A percentile compares a stretch with the other conserved stretches of the same genome.
Evolutionary conservation across 2,113 vertebrate genomes (phyloP).

Genomic region (Odobenus rosmarus): DNA sequence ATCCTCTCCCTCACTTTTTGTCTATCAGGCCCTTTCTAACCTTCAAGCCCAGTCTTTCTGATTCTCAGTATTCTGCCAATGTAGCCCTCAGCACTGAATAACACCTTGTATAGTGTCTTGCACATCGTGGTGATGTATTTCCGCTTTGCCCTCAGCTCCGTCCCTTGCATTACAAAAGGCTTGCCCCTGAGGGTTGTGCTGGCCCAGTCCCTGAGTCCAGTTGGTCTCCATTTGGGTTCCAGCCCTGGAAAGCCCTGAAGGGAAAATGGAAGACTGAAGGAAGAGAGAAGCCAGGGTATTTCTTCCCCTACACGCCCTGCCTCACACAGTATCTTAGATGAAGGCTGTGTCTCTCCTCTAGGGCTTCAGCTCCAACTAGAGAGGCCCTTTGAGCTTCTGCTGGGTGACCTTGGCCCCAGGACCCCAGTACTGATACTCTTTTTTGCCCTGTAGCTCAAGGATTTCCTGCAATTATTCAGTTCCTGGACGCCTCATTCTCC

Average conservation of each 20-base stretch:
- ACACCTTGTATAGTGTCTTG: background rate
- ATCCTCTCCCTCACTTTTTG: background rate
- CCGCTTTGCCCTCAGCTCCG: background rate
- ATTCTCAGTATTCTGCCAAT: background rate
- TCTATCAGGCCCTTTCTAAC: background rate
- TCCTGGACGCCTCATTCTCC: background rate
- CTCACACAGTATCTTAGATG: background rate
- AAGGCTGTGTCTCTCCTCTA: background rate
- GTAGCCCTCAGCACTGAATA: background rate
- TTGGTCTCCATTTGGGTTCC: background rate
- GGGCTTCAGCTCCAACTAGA: background rate
- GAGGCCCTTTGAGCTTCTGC: background rate
- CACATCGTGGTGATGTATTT: background rate
- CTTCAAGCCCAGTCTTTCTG: background rate
- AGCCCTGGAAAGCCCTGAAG: background rate
- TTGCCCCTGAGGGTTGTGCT: background rate
- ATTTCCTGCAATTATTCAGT: background rate
- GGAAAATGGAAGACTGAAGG: background rate
- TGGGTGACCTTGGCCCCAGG: background rate
- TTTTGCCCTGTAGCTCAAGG: background rate
- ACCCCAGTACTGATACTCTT: background rate
- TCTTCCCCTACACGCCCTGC: background rate
- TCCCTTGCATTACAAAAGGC: background rate
- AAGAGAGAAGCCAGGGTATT: background rate
- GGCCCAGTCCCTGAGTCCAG: background rate